phyloP scores from a whole-genome alignment of 2,113 vertebrate genomes.

The Coptodon bakossiorum region DNA sequence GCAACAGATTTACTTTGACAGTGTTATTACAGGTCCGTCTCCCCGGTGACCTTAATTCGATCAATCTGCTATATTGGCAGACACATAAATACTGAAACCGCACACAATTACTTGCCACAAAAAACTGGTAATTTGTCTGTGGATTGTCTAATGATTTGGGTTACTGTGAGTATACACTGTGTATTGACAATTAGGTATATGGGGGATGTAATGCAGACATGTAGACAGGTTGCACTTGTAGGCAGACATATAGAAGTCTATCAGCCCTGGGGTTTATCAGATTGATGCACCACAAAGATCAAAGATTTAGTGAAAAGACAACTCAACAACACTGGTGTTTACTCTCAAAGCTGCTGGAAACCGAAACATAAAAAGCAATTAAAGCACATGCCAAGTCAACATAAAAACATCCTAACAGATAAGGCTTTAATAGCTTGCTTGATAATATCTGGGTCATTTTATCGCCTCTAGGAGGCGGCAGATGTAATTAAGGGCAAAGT shows the following conservation, averaged over 20 bases:
- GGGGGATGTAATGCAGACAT: background rate
- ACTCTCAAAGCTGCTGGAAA: conserved; percentile 49
- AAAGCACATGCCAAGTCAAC: conserved; percentile 62
- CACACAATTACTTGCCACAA: conserved; percentile 40
- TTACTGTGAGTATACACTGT: background rate
- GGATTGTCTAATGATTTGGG: conserved; percentile 43
- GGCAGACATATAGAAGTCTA: background rate
- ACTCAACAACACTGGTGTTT: conserved; percentile 35
- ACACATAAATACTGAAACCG: conserved; percentile 33
- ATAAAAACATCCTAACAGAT: conserved; percentile 45
- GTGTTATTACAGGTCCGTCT: conserved; percentile 4
- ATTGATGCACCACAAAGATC: background rate
- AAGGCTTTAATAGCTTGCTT: background rate
- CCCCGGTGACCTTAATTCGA: background rate
- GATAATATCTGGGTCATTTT: conserved; percentile 1
- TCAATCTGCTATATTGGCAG: conserved; percentile 36
- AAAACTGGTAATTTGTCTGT: conserved; percentile 46
- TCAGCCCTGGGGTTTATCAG: background rate
- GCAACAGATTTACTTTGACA: background rate
- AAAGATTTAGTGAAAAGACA: background rate
- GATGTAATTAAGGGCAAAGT: background rate
- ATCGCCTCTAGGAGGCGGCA: background rate
- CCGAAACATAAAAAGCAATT: conserved; percentile 57
- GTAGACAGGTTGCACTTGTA: background rate
- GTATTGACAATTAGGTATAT: conserved; percentile 17